phyloP scores from a whole-genome alignment of 2,113 vertebrate species.

The Nothoprocta pentlandii region DNA sequence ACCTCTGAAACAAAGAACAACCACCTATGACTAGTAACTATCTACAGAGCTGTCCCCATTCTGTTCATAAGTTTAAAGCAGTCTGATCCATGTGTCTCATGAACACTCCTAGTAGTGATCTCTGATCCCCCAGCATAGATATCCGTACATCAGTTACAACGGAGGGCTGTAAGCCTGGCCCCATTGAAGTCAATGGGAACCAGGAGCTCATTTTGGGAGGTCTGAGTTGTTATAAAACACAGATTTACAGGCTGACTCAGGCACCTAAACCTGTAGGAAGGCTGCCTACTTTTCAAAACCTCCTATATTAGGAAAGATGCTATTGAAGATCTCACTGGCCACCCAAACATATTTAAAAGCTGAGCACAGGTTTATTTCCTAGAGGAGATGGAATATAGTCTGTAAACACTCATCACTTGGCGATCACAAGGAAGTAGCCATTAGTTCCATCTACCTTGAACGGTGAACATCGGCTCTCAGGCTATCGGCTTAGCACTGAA shows the following conservation, averaged over 20 bases:
- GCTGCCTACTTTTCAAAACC: neutral
- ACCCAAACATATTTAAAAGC: neutral
- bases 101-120: neutral
- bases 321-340: neutral
- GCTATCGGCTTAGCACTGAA: constrained; percentile 60
- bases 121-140: neutral
- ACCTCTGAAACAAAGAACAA: constrained; percentile 14
- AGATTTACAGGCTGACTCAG: neutral
- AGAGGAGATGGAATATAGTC: neutral
- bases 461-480: constrained; percentile 36
- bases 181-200: neutral
- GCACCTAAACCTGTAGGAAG: neutral
- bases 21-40: neutral
- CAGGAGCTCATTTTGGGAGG: neutral
- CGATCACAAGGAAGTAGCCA: constrained; percentile 76
- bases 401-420: constrained; percentile 61
- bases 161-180: neutral
- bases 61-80: neutral
- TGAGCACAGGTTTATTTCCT: neutral
- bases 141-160: neutral
- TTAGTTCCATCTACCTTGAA: constrained; percentile 74
- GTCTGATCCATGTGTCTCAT: neutral
- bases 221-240: neutral
- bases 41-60: neutral
- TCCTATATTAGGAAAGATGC: neutral